These are phyloP conservation scores for Triops longicaudatus DNA, from an alignment of 1,140 invertebrate species.

Conservation along the genomic window DNA sequence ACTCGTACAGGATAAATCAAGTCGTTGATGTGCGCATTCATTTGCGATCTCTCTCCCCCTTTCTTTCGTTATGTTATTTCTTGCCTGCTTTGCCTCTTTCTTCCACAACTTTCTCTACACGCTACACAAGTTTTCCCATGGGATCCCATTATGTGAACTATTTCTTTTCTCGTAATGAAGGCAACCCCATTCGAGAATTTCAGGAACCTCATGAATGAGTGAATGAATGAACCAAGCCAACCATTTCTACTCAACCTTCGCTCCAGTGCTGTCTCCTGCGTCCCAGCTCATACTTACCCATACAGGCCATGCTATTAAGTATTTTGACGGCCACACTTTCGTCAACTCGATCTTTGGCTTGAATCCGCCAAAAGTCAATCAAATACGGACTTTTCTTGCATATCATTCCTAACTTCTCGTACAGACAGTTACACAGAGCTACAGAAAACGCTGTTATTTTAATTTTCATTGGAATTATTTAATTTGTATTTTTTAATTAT, in stretches of 20 bases:
- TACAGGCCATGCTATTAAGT: no score
- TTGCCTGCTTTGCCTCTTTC: neutral
- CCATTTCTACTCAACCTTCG: neutral
- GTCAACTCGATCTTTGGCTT: no score
- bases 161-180: neutral
- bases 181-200: neutral
- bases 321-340: no score
- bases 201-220: neutral
- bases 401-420: no score
- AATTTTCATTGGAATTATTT: no score
- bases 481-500: no score
- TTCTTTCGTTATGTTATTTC: neutral
- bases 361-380: no score
- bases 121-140: neutral
- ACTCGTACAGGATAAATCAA: constrained; percentile 3
- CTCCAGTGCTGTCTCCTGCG: no score
- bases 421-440: no score
- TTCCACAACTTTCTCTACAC: neutral
- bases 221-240: constrained; percentile 1
- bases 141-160: neutral
- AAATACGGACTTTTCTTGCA: no score
- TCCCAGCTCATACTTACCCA: no score
- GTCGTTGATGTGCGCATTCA: neutral
- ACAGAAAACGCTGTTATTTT: no score
- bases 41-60: neutral